phyloP scores from a whole-genome alignment of 2,797 vertebrate species.

The Picus viridis region DNA sequence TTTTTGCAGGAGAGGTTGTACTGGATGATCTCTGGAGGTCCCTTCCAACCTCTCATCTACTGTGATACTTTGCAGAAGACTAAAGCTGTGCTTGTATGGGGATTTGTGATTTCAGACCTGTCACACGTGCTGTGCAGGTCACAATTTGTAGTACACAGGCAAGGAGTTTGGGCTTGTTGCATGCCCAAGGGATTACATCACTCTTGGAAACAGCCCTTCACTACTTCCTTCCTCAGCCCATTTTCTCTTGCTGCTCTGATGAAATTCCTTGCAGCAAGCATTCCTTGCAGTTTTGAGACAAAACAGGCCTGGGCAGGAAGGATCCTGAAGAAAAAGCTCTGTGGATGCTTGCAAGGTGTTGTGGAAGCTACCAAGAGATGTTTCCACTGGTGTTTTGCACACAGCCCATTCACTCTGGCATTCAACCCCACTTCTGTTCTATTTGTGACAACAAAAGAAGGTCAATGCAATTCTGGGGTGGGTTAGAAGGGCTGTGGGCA shows the following conservation, averaged over 20 bases:
- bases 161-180: neutral
- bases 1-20: too few species aligned
- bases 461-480: too few species aligned
- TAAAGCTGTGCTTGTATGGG: neutral
- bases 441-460: too few species aligned
- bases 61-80: neutral
- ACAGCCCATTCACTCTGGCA: fast-evolving
- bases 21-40: too few species aligned
- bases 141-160: neutral
- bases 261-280: neutral
- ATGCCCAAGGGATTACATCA: neutral
- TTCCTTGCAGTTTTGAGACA: neutral
- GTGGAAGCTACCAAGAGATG: neutral
- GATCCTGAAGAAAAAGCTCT: neutral
- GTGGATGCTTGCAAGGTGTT: neutral
- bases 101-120: neutral
- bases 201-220: neutral
- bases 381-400: neutral
- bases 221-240: neutral
- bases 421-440: neutral
- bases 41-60: too few species aligned
- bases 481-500: too few species aligned
- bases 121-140: neutral
- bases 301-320: neutral
- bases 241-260: neutral